phyloP scores from a whole-genome alignment of 1,140 invertebrate species.

The Drosophila nebulosa region DNA sequence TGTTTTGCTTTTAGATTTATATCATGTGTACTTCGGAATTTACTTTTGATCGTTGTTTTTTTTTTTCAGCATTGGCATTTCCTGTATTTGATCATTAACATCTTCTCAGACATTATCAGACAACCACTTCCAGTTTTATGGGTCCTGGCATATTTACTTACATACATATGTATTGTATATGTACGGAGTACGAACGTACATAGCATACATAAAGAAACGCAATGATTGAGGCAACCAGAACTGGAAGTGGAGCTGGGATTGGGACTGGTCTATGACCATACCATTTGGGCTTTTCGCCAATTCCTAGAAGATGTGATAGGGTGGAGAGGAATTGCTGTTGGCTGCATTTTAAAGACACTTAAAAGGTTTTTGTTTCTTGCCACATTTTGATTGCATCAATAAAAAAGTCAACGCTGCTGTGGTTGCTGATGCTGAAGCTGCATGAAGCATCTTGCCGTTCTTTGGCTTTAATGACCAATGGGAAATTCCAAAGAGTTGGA shows the following conservation, averaged over 20 bases:
- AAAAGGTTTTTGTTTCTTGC: constrained; percentile 50
- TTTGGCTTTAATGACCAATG: constrained; percentile 62
- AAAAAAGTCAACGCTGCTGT: constrained; percentile 46
- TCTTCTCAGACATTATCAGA: constrained; percentile 1
- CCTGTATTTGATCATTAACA: constrained; percentile 53
- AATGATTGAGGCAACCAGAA: background rate
- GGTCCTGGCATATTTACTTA: constrained; percentile 21
- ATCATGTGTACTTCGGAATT: background rate
- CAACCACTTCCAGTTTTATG: constrained; percentile 44
- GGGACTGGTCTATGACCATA: constrained; percentile 14
- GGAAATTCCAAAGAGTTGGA: constrained; percentile 42
- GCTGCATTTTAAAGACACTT: constrained; percentile 62
- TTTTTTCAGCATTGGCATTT: constrained; percentile 48
- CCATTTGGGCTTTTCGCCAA: constrained; percentile 58
- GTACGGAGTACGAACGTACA: no score
- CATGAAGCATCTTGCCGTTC: constrained; percentile 10
- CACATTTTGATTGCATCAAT: constrained; percentile 74
- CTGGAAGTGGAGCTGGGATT: constrained; percentile 5
- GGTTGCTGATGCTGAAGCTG: background rate
- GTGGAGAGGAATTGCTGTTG: constrained; percentile 62
- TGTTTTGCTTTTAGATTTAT: background rate
- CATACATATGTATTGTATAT: constrained; percentile 8
- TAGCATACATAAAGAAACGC: background rate
- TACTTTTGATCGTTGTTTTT: background rate
- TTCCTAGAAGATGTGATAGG: constrained; percentile 54